phyloP scores from a whole-genome alignment of 2,888 invertebrate genomes.

The Agrotis segetum region DNA sequence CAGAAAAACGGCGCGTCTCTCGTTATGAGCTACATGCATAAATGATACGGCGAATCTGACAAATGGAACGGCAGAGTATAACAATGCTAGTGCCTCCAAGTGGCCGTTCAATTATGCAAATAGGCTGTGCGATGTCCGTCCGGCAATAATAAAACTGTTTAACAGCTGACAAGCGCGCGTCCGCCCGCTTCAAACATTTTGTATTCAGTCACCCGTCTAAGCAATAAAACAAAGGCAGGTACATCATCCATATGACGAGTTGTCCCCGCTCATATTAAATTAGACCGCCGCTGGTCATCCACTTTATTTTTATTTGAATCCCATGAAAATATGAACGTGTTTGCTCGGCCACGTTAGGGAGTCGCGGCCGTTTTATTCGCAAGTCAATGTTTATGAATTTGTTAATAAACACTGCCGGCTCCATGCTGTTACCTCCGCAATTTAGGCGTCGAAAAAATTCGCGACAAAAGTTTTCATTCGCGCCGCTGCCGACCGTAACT shows the following conservation, averaged over 20 bases:
- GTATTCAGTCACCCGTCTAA: conserved; percentile 83
- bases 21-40: conserved; percentile 90
- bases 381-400: conserved; percentile 90
- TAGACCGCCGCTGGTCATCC: conserved; percentile 87
- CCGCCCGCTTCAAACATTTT: conserved; percentile 79
- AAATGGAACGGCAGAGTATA: conserved; percentile 90
- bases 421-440: conserved; percentile 80
- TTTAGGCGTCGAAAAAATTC: conserved; percentile 73
- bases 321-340: conserved; percentile 89
- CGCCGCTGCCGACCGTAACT: conserved; percentile 68
- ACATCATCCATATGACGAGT: conserved; percentile 85
- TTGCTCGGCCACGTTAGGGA: conserved; percentile 82
- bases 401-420: conserved; percentile 85
- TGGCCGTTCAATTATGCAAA: conserved; percentile 91
- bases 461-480: conserved; percentile 74
- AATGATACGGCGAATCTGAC: conserved; percentile 90
- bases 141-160: conserved; percentile 90
- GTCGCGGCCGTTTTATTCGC: conserved; percentile 83
- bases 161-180: conserved; percentile 88
- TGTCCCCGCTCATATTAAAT: conserved; percentile 89
- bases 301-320: conserved; percentile 90
- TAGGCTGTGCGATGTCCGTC: conserved; percentile 87
- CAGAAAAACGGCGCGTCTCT: conserved; percentile 87
- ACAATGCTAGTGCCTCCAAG: conserved; percentile 90
- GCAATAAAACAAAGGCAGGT: conserved; percentile 87